phyloP scores from a whole-genome alignment of 2,113 vertebrate species.

The Scomber scombrus region DNA sequence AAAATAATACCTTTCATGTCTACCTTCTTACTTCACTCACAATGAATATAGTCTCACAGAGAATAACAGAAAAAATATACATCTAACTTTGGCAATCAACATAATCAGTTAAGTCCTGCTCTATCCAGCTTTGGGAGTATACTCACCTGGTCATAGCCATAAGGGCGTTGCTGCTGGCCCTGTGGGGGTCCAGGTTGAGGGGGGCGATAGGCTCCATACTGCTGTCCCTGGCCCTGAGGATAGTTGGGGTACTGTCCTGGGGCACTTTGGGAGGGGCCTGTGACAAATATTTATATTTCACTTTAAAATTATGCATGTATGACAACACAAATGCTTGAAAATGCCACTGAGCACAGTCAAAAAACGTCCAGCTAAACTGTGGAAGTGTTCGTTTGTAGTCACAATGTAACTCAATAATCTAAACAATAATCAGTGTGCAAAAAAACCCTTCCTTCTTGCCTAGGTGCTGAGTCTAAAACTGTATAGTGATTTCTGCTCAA shows the following conservation, averaged over 20 bases:
- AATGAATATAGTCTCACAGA: slow-evolving; percentile 39
- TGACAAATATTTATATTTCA: slow-evolving; percentile 8
- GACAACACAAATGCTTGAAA: not conserved
- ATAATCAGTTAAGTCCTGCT: not conserved
- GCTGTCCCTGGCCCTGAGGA: slow-evolving; percentile 96
- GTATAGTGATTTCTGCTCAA: too few relatives aligned
- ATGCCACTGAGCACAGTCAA: not conserved
- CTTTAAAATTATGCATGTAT: not conserved
- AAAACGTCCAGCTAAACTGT: not conserved
- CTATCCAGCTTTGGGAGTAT: slow-evolving; percentile 42
- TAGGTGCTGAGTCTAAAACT: too few relatives aligned
- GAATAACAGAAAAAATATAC: slow-evolving; percentile 49
- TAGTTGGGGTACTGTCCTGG: slow-evolving; percentile 97
- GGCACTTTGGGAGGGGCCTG: slow-evolving; percentile 92
- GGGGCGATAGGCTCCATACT: slow-evolving; percentile 95
- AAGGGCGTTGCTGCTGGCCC: slow-evolving; percentile 96
- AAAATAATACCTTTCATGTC: slow-evolving; percentile 48
- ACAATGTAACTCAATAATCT: too few relatives aligned
- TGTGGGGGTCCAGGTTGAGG: slow-evolving; percentile 96
- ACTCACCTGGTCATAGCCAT: slow-evolving; percentile 98
- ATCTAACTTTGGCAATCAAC: slow-evolving; percentile 42
- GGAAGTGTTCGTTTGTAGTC: not conserved
- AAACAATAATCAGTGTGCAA: too few relatives aligned
- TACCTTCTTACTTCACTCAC: slow-evolving; percentile 38
- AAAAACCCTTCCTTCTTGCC: too few relatives aligned